Evolutionary conservation across 2,113 vertebrate species (phyloP).

Genomic region (Craseonycteris thonglongyai): DNA sequence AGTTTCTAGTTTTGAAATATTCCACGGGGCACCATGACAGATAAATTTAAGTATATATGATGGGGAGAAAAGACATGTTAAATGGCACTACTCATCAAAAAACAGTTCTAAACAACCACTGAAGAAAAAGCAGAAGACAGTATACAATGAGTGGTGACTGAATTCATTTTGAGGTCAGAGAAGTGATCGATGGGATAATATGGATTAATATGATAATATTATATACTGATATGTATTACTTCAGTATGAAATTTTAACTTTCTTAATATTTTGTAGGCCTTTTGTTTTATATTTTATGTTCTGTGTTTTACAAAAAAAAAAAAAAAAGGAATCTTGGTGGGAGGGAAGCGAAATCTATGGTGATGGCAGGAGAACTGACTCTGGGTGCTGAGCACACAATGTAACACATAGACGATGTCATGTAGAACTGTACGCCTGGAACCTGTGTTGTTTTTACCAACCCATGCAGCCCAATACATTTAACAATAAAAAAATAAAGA

Average conservation of each 20-base stretch:
- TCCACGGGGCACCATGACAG: background rate
- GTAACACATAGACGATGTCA: too few relatives aligned
- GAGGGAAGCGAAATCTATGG: too few relatives aligned
- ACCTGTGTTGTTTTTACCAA: too few relatives aligned
- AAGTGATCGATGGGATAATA: background rate
- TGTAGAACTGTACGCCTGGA: too few relatives aligned
- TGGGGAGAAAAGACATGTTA: background rate
- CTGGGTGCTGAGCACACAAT: too few relatives aligned
- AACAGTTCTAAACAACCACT: background rate
- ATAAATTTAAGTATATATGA: background rate
- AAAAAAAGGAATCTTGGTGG: too few relatives aligned
- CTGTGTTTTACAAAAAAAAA: background rate
- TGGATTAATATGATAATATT: background rate
- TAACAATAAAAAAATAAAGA: too few relatives aligned
- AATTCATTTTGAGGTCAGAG: background rate
- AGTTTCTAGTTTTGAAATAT: background rate
- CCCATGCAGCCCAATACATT: too few relatives aligned
- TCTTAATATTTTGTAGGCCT: background rate
- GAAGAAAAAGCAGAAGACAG: background rate
- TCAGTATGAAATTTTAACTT: conserved; percentile 1
- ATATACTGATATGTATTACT: background rate
- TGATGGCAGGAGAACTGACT: too few relatives aligned
- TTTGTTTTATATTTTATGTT: background rate
- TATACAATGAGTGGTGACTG: background rate
- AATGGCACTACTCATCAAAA: background rate